These are phyloP conservation scores for Dendronephthya gigantea DNA, from an alignment of 64 coral and sea anemone species.

Conservation along the genomic window DNA sequence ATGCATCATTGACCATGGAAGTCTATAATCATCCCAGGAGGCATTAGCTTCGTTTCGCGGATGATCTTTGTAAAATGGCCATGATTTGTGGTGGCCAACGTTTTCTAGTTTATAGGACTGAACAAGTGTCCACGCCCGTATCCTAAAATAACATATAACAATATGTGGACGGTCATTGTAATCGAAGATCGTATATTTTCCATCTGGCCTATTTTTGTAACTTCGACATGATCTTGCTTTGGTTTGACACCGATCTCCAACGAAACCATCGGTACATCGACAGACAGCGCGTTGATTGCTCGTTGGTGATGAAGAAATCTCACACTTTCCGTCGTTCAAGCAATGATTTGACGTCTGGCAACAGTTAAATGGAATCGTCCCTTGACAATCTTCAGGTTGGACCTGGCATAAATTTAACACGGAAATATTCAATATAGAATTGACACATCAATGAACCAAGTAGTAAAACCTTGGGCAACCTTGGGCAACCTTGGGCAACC, in stretches of 20 bases:
- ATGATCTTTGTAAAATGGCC: background rate
- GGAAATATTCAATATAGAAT: background rate
- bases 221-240: background rate
- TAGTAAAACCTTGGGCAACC: too few relatives aligned
- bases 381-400: background rate
- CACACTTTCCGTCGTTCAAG: background rate
- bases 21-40: background rate
- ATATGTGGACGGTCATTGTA: background rate
- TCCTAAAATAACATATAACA: background rate
- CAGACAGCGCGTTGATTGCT: background rate
- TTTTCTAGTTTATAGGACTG: background rate
- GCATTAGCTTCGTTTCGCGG: background rate
- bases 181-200: background rate
- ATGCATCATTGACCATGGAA: background rate
- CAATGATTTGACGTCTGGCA: background rate
- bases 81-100: background rate
- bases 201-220: background rate
- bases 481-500: too few relatives aligned
- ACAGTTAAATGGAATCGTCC: background rate
- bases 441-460: too few relatives aligned
- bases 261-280: background rate
- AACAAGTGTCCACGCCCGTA: background rate
- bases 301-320: background rate
- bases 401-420: background rate
- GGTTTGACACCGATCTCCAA: background rate